A percentile compares a stretch with the other conserved stretches of the same genome.
Evolutionary conservation across 2,888 invertebrate genomes (phyloP).

Genomic region (Sesamia inferens): DNA sequence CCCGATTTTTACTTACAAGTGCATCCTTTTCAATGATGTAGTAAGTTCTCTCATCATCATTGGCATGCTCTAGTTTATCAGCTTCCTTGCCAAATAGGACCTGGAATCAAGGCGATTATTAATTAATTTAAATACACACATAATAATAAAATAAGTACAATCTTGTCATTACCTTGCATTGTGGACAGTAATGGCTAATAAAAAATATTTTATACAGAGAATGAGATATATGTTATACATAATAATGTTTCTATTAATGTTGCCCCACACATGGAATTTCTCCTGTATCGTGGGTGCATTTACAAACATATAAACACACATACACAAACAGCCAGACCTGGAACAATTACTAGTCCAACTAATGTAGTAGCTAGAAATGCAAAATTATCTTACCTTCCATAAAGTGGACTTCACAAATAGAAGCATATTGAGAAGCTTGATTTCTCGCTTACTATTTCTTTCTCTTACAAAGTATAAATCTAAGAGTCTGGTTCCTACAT

Average conservation of each 20-base stretch:
- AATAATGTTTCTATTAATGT: no score
- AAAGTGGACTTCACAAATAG: constrained; percentile 98
- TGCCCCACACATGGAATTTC: no score
- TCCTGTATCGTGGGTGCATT: no score
- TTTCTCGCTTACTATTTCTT: constrained; percentile 97
- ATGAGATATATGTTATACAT: no score
- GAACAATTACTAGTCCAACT: no score
- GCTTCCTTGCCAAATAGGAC: constrained; percentile 99
- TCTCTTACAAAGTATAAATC: constrained; percentile 98
- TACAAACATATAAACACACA: no score
- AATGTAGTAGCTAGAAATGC: background rate
- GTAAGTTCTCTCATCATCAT: constrained; percentile 99
- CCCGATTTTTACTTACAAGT: constrained; percentile 88
- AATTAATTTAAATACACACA: background rate
- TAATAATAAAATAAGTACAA: background rate
- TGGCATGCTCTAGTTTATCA: constrained; percentile 99
- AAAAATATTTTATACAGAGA: no score
- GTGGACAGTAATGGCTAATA: no score
- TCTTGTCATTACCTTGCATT: no score
- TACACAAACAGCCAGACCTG: no score
- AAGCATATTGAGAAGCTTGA: constrained; percentile 97
- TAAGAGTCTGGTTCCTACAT: constrained; percentile 97
- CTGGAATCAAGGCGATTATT: constrained; percentile 81
- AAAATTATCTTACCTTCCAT: constrained; percentile 94
- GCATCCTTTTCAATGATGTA: constrained; percentile 99